Conservation (phyloP, 2,888 invertebrate species). For the Morinoia aosen region DNA sequence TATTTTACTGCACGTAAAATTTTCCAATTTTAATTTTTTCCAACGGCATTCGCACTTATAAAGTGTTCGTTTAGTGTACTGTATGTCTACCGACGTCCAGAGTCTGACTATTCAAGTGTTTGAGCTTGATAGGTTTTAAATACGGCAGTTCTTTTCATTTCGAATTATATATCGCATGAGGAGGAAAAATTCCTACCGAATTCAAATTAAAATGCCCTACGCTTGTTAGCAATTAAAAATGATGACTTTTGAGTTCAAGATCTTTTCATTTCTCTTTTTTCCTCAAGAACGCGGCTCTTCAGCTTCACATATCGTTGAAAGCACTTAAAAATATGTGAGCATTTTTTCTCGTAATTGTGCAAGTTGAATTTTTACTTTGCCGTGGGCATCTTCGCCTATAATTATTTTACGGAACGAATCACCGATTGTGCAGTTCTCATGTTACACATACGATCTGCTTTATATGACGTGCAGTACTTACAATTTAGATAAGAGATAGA, state of each 20-base stretch:
- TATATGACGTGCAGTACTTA: no score
- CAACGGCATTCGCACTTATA: not conserved
- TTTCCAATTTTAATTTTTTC: not conserved
- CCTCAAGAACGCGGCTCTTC: not conserved
- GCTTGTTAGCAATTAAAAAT: not conserved
- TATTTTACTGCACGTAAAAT: not conserved
- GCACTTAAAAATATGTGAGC: no score
- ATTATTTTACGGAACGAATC: no score
- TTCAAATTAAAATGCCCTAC: not conserved
- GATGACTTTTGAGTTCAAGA: not conserved
- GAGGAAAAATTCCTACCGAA: not conserved
- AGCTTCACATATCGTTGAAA: not conserved
- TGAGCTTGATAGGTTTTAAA: not conserved
- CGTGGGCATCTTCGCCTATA: no score
- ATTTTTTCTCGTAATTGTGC: no score
- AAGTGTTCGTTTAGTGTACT: not conserved
- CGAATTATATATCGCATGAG: not conserved
- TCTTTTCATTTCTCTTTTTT: not conserved
- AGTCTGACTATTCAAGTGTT: not conserved
- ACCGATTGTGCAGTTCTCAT: no score
- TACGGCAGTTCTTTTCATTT: not conserved
- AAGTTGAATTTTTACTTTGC: no score
- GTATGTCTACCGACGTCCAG: not conserved
- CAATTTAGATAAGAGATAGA: no score
- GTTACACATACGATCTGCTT: no score